Conservation (phyloP, 2,113 vertebrate genomes). For the Acrocephalus arundinaceus region DNA sequence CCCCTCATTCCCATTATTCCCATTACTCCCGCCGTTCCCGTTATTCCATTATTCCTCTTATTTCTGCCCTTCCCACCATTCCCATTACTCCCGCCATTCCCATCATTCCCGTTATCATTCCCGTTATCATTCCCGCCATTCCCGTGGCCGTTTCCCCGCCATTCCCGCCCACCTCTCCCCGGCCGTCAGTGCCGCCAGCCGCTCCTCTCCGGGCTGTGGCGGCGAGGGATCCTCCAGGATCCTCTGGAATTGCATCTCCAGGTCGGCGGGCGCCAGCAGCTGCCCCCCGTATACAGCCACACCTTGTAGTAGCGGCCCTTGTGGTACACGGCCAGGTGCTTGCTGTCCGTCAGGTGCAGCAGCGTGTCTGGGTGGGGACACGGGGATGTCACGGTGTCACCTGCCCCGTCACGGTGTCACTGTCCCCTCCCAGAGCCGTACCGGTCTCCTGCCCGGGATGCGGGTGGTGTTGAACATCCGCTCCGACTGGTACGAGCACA, state of each 20-base stretch:
- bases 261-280: conserved; percentile 83
- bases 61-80: too few relatives aligned
- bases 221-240: conserved; percentile 85
- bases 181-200: conserved; percentile 85
- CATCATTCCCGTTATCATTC: too few relatives aligned
- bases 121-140: too few relatives aligned
- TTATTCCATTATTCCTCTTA: too few relatives aligned
- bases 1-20: too few relatives aligned
- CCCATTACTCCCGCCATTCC: too few relatives aligned
- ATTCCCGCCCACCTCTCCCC: conserved; percentile 75
- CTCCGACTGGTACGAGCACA: conserved; percentile 94
- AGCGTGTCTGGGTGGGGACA: conserved; percentile 74
- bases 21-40: too few relatives aligned
- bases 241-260: conserved; percentile 89
- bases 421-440: not conserved
- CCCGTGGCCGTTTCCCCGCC: too few relatives aligned
- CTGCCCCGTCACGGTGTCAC: too few relatives aligned
- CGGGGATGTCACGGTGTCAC: too few relatives aligned
- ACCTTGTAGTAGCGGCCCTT: conserved; percentile 87
- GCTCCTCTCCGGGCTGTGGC: conserved; percentile 85
- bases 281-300: conserved; percentile 87
- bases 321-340: conserved; percentile 90
- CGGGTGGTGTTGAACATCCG: conserved; percentile 95
- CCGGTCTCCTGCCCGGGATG: conserved; percentile 88
- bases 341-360: conserved; percentile 86